Evolutionary conservation across 2,888 invertebrate species (phyloP), one percentile per base, ranked within the genome.

Genomic region (Eurois occulta): DNA sequence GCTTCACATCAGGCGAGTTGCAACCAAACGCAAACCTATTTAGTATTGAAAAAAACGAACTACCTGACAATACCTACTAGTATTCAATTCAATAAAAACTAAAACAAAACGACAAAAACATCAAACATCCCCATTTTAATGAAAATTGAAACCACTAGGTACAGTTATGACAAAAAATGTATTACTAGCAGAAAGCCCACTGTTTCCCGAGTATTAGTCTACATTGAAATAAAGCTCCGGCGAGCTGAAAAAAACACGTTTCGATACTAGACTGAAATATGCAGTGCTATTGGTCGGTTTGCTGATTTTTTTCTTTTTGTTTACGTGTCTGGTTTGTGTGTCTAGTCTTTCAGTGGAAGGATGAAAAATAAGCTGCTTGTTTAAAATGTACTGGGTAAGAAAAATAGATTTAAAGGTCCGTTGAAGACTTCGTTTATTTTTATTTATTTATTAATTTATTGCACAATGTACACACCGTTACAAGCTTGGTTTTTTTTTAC

Each of bases 221-320:
- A 80, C 75, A 75, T 80, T 71, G 78, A 70, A 78, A 81, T 85
- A 91, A 91, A 91, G 87, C 91, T 83, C 75, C 74, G 52, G 8
- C n/a, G 69, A 69, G 75, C 72, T 78, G 86, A 82, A 88, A 91
- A 89, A 87, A 89, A 88, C 90, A 90, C 87, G 89, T 85, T 48
- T 86, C 75, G 72, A 75, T 76, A 83, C 78, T 77, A 80, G 78
- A 87, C 77, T 87, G 78, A 80, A 88, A 87, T 82, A 80, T 87
- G 84, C 80, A 80, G 72, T 70, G 62, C 46, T 78, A 80, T 76
- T 81, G 64, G 77, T 76, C 28, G 48, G 48, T 70, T 65, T 72
- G 55, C 16, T 18, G 43, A 10, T 46, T 43, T 78, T 83, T 38
- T 65, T 66, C 18, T 71, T 84, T 78, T 73, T 70, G 55, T 66